phyloP scores from a whole-genome alignment of 30 jellyfish, hydroid and myxozoan genomes.

The Euphysa ruthae region DNA sequence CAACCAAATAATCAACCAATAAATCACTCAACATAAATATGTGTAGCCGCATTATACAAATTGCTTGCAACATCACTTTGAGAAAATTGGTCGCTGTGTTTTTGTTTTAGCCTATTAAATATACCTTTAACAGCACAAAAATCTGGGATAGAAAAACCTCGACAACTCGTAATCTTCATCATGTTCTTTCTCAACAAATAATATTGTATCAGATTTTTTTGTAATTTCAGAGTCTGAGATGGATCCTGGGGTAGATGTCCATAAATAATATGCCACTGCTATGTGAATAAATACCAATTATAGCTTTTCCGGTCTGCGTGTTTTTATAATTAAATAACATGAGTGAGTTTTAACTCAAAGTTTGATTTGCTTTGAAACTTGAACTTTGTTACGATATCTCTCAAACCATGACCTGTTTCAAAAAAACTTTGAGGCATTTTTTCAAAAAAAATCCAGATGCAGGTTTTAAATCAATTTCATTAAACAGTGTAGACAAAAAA shows the following conservation, averaged over 20 bases:
- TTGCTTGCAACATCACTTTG: neutral
- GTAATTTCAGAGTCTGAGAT: too few relatives aligned
- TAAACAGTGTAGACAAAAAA: too few relatives aligned
- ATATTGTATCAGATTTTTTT: too few relatives aligned
- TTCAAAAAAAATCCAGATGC: constrained; percentile 4
- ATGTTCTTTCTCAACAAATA: too few relatives aligned
- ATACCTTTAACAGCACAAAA: constrained; percentile 2
- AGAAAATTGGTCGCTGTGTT: neutral
- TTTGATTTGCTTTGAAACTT: neutral
- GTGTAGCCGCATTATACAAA: neutral
- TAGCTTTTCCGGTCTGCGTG: neutral
- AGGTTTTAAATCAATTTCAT: constrained; percentile 5
- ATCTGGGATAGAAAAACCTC: too few relatives aligned
- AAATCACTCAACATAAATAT: neutral
- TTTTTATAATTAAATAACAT: neutral
- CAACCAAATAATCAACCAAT: neutral
- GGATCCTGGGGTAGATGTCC: too few relatives aligned
- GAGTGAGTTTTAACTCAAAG: too few relatives aligned
- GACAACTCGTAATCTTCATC: too few relatives aligned
- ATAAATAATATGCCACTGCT: too few relatives aligned
- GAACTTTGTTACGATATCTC: too few relatives aligned
- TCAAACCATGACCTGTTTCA: too few relatives aligned
- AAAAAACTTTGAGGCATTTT: neutral
- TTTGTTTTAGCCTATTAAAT: neutral
- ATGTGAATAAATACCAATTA: too few relatives aligned